Base-by-base conservation (phyloP, 2,888 invertebrate genomes). In the Drosophila recens region DNA sequence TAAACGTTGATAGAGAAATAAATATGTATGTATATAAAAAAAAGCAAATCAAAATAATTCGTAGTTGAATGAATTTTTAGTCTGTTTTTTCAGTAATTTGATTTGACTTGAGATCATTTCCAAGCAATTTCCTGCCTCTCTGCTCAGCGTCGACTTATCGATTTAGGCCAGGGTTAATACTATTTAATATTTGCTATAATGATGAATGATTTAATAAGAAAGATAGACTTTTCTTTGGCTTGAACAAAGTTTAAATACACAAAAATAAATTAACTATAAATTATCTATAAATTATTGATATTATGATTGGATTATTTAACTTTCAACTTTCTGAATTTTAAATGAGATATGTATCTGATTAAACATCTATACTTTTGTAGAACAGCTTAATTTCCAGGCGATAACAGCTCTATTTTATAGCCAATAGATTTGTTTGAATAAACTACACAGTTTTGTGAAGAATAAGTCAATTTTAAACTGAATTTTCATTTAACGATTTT, bases 61-160 rank as follows among this genome's bases (percentile, higher is more conserved):
- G 80, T 87, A 64, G 62, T 65, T 58, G 65, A 72, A 72, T 71
- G 68, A 72, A 80, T 77, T 67, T 67, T 70, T 58, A 75, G 76
- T 65, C 70, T 54, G 43, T 36, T 62, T 45, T n/a, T 45, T n/a
- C n/a, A 17, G 40, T 56, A 63, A 73, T 66, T 77, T 59, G 10
- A 49, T 58, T 58, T 70, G 51, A 49, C 57, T 43, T 13, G 34
- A 70, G 65, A 59, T 70, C 49, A 76, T 76, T 76, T 76, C 74
- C 78, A 57, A 30, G 54, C 73, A 52, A 63, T 64, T 67, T 61
- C 10, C 23, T 42, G 4, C n/a, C 27, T 10, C 20, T 9, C 13
- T 42, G 34, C 38, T 34, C 30, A 52, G 34, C 40, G 48, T 42
- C 15, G 51, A 20, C 69, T 73, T 66, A 73, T 66, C 59, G 73